A percentile compares a stretch with the other conserved stretches of the same genome.
Evolutionary conservation across 1,140 invertebrate species (phyloP).

Genomic region (Atta colombica): DNA sequence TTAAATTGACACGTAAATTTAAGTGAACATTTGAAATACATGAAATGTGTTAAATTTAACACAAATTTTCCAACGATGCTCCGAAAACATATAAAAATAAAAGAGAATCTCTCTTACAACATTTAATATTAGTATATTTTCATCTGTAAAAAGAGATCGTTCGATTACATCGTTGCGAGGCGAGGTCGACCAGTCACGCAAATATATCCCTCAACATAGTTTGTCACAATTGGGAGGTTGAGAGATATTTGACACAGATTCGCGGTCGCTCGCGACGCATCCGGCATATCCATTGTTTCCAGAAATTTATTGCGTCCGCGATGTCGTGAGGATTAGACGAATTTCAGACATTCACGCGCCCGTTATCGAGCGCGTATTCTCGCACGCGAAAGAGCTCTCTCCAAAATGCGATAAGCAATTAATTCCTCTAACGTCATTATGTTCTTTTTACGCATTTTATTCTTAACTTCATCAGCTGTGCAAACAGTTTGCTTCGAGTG

Average conservation of each 20-base stretch:
- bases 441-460: neutral
- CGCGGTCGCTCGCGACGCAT: constrained; percentile 8
- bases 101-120: neutral
- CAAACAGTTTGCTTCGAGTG: constrained; percentile 32
- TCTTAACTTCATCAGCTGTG: constrained; percentile 40
- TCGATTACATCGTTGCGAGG: constrained; percentile 40
- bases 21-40: too few species aligned
- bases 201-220: constrained; percentile 66
- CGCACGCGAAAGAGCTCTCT: neutral
- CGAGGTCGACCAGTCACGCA: constrained; percentile 67
- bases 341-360: neutral
- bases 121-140: neutral
- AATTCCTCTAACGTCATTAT: constrained; percentile 24
- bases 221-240: constrained; percentile 44
- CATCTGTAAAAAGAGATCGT: constrained; percentile 32
- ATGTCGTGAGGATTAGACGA: neutral
- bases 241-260: constrained; percentile 69
- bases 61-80: too few species aligned
- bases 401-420: constrained; percentile 2
- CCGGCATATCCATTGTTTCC: constrained; percentile 32
- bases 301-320: constrained; percentile 20
- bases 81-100: neutral
- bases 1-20: too few species aligned
- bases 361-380: neutral
- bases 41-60: too few species aligned